phyloP scores from a whole-genome alignment of 2,797 vertebrate species.

The Apodemus agrarius region DNA sequence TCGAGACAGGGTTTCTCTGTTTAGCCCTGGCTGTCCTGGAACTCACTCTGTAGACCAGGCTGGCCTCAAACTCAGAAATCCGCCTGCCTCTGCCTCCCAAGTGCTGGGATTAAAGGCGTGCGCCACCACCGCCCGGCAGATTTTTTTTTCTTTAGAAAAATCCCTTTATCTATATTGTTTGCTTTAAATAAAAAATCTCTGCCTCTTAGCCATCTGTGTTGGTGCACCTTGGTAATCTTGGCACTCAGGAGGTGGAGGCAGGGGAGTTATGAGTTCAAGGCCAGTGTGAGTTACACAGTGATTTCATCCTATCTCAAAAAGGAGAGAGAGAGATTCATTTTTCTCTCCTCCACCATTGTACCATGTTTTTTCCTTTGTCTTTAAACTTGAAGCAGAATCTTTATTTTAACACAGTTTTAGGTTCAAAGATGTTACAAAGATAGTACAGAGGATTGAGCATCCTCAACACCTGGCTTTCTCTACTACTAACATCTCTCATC shows the following conservation, averaged over 20 bases:
- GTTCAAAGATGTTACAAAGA: constrained; percentile 59
- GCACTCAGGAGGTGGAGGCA: neutral
- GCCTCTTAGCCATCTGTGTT: neutral
- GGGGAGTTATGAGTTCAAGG: neutral
- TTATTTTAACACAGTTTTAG: constrained; percentile 42
- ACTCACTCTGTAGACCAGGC: no score
- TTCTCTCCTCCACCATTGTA: neutral
- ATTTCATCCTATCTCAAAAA: neutral
- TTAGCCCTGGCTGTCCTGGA: no score
- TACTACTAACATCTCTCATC: constrained; percentile 47
- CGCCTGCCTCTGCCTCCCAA: no score
- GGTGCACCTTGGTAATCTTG: neutral
- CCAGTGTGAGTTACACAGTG: neutral
- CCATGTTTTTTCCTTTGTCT: neutral
- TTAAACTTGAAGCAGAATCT: neutral
- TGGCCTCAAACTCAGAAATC: no score
- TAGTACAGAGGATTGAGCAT: neutral
- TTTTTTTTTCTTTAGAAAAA: neutral
- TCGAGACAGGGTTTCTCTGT: no score
- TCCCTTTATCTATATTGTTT: neutral
- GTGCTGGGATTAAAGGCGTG: no score
- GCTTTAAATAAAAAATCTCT: neutral
- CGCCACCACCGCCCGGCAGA: no score
- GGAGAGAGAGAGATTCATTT: neutral
- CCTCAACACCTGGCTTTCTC: neutral